Base-by-base conservation (phyloP, 1,140 invertebrate genomes). In the Streblospio benedicti region DNA sequence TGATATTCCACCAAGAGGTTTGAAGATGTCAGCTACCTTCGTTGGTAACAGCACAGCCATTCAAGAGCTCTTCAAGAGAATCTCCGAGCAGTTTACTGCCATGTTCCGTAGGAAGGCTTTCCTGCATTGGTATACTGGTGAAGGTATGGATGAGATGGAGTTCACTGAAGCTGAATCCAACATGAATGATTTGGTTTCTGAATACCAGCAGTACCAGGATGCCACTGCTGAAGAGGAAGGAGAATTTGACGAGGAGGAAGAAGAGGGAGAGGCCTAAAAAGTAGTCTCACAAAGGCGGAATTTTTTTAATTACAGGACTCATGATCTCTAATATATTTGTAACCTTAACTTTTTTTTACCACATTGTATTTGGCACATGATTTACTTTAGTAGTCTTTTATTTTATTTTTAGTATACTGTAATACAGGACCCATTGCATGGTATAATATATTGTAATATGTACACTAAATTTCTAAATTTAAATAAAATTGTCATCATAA, bases 121-220 rank as follows among this genome's bases (percentile, higher is more conserved):
- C 82, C 67, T 86, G 38, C 84, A 86, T 66, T 85, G 84, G 84
- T 89, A 88, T 71, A 88, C 87, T 82, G 85, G 86, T 4, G 88
- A 87, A 66, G 86, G 86, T 4, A 88, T 88, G 86, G 86, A 88
- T 68, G 86, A 88, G 68, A 85, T 84, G 81, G 85, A 88, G 68
- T 87, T 88, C 74, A 85, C 82, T 31, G 85, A 87, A 72, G 85
- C 85, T 0, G 85, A 87, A 68, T 83, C 82, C 28, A 80, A 76
- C 62, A 76, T 76, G 76, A 78, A 77, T 59, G 75, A 76, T 61
- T 64, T 76, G 50, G 71, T 76, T 38, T 87, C 88, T 61, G 89
- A 92, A 71, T 92, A 92, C 74, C 90, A 92, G 73, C 90, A 93
- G 75, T 93, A 93, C 76, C 89, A 90, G 62, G 71, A 72, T 41